Evolutionary conservation across 2,888 invertebrate genomes (phyloP), one percentile per base, ranked within the genome.

Genomic region (Amitus sp.): DNA sequence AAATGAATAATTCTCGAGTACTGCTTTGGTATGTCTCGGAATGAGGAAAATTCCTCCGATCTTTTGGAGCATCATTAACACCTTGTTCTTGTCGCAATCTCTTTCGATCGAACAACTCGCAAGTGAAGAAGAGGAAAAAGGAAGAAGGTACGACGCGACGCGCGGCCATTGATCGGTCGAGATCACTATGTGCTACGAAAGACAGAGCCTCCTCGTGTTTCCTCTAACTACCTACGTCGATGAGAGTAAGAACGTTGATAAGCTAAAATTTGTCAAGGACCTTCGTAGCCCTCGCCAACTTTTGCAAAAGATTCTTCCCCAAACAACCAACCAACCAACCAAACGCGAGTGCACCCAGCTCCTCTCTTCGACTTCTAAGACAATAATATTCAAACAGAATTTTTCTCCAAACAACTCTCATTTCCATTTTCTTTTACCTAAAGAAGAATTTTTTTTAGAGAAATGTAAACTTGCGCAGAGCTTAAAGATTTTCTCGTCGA

Each of bases 81-180:
- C 13, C 39, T 49, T 57, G 28, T 57, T 52, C 45, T 7, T 17
- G n/a, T 3, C 7, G 39, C 39, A 39, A 39, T 39, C 39, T 39
- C n/a, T 40, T 20, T 15, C n/a, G 47, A 40, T 46, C 48, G 34
- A 40, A 49, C 42, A 54, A 54, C 53, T 57, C 34, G 18, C 37
- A 19, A 13, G 42, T 2, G 18, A 40, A 27, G 54, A 54, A 47
- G 50, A 19, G n/a, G n/a, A n/a, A 40, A 9, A 7, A 15, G 15
- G 42, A 40, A 37, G 33, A 50, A 48, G 45, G 17, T 59, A 58
- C 47, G 51, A 63, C 52, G 46, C 59, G 49, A 40, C 52, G 59
- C 58, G 55, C 63, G 55, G 63, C 55, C 63, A 63, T 63, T 63
- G 63, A 59, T 63, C 63, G 63, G 55, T 49, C 56, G 39, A 63